Evolutionary conservation across 2,797 vertebrate species (phyloP), one percentile per base, ranked within the genome.

Genomic region (Hafferia zeledoni): DNA sequence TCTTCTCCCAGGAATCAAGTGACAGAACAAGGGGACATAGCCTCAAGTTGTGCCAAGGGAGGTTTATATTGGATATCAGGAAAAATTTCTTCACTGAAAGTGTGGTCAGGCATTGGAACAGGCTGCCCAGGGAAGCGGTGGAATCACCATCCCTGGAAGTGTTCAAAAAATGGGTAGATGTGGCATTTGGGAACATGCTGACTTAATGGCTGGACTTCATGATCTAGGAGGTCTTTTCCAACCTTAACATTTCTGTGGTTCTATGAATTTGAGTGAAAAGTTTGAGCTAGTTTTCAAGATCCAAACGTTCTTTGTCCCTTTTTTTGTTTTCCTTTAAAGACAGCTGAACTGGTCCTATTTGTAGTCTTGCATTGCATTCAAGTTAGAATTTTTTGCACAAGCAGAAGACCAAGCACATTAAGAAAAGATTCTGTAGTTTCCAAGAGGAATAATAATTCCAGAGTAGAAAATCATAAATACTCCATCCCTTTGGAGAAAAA

Each of bases 311-410:
- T 49, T 64, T 43, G 15, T 49, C 33, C 56, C 10, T 57, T 49
- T 43, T 47, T n/a, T 12, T 57, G 10, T 44, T 72, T 71, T 44
- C 18, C 19, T 57, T 56, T 50, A 28, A 71, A 50, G 37, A 28
- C 27, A 50, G 28, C 50, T 37, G 24, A n/a, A 28, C 10, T 37
- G 13, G n/a, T 0, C 0, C 43, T n/a, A 5, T 37, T 41, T 43
- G 49, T 33, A 41, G 24, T 53, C 53, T 1, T 39, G 22, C 15
- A 39, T 3, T 5, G 1, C 25, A 41, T 2, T 2, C 33, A 44
- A 61, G 5, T 17, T 33, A 65, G 50, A 79, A 37, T 23, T 28
- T 43, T 0, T 17, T 33, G 35, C 1, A 0, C 39, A 49, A 84
- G 19, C 31, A 41, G 7, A 59, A 37, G 25, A 70, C 28, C 35